Evolutionary conservation across 2,113 vertebrate genomes (phyloP).

Genomic region (Peucedramus taeniatus): DNA sequence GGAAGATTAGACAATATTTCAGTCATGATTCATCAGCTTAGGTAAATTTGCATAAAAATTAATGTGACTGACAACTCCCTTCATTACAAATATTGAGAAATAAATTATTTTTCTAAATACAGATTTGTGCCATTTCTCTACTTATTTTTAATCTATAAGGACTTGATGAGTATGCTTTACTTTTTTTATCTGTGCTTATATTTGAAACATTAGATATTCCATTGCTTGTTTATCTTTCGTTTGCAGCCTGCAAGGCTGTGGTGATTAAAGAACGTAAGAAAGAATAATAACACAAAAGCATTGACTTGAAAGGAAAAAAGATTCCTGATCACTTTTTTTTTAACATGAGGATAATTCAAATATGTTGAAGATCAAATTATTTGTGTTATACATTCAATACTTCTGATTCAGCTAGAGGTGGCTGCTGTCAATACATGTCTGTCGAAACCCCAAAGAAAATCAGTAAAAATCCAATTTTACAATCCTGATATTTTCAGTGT

Average conservation of each 20-base stretch:
- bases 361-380: neutral
- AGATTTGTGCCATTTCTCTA: neutral
- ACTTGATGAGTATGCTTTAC: neutral
- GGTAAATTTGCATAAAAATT: slow-evolving; percentile 54
- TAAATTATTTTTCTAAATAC: neutral
- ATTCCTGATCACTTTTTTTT: neutral
- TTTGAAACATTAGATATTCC: neutral
- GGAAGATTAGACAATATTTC: slow-evolving; percentile 33
- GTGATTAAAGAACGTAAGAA: neutral
- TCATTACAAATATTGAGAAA: slow-evolving; percentile 21
- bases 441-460: slow-evolving; percentile 10
- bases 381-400: slow-evolving; percentile 1
- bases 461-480: slow-evolving; percentile 33
- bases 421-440: slow-evolving; percentile 7
- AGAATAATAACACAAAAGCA: neutral
- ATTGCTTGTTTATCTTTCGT: slow-evolving; percentile 12
- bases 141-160: neutral
- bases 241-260: neutral
- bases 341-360: neutral
- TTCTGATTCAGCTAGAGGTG: slow-evolving; percentile 1
- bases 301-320: neutral
- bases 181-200: neutral
- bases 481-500: slow-evolving; percentile 28
- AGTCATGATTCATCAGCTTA: slow-evolving; percentile 49
- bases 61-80: slow-evolving; percentile 27